Percentiles rank a stretch among this genome's conserved stretches.
Conservation (phyloP, 2,113 vertebrate species). For the Montifringilla adamsi region DNA sequence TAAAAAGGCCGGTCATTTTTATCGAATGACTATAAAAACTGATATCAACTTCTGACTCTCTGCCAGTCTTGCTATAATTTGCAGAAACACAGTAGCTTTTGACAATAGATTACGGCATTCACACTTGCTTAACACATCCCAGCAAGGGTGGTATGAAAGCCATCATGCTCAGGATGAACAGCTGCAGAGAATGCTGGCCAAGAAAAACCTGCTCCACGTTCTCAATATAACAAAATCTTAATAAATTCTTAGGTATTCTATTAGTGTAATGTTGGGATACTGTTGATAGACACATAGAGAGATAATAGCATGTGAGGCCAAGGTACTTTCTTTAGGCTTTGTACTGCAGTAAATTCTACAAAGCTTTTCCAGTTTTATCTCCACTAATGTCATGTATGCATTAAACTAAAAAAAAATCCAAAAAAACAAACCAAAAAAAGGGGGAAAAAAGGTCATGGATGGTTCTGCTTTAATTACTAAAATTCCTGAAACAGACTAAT, state of each 20-base stretch:
- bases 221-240: not conserved
- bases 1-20: not conserved
- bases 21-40: not conserved
- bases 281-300: not conserved
- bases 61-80: not conserved
- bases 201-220: not conserved
- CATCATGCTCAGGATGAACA: not conserved
- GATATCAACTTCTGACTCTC: not conserved
- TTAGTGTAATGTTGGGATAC: not conserved
- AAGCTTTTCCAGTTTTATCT: not conserved
- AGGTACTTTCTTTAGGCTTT: not conserved
- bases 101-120: not conserved
- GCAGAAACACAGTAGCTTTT: not conserved
- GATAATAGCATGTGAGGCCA: not conserved
- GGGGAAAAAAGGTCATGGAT: fast-evolving
- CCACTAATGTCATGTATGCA: not conserved
- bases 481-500: not conserved
- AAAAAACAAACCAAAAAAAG: not conserved
- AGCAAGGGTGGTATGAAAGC: not conserved
- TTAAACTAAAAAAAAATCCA: not conserved
- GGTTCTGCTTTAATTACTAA: not conserved
- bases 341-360: not conserved
- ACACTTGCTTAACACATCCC: not conserved
- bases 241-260: not conserved
- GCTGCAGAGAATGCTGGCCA: not conserved